A percentile compares a stretch with the other conserved stretches of the same genome.
Evolutionary conservation across 2,888 invertebrate species (phyloP).

Genomic region (Conistra vaccinii): DNA sequence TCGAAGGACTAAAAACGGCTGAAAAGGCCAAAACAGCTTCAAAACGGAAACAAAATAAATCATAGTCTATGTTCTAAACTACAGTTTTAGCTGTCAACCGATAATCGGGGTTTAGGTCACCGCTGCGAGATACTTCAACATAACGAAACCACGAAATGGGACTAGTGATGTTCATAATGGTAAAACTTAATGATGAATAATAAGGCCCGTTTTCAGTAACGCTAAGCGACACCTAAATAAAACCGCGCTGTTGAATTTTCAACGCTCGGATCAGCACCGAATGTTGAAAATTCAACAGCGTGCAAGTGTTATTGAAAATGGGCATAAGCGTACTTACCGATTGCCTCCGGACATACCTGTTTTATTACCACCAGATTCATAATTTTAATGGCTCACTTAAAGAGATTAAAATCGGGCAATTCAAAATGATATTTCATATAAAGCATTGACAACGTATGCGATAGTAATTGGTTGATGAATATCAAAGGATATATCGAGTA

Average conservation of each 20-base stretch:
- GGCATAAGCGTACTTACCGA: background rate
- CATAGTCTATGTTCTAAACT: constrained; percentile 41
- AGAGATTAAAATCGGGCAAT: background rate
- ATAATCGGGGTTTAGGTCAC: constrained; percentile 41
- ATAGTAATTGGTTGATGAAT: constrained; percentile 13
- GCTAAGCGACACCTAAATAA: background rate
- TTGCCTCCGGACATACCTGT: constrained; percentile 7
- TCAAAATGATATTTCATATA: background rate
- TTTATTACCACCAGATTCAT: background rate
- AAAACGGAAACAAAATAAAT: constrained; percentile 40
- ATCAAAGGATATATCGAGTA: background rate
- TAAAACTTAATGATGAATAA: constrained; percentile 48
- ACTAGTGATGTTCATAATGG: constrained; percentile 44
- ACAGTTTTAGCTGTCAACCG: constrained; percentile 39
- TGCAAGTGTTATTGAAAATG: background rate
- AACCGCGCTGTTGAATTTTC: background rate
- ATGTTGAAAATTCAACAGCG: background rate
- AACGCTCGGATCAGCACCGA: background rate
- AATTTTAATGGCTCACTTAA: constrained; percentile 10
- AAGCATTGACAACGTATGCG: background rate
- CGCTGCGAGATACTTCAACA: constrained; percentile 37
- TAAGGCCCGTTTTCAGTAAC: background rate
- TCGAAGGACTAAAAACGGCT: constrained; percentile 10
- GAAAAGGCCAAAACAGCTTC: background rate
- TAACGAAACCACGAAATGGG: constrained; percentile 50